Evolutionary conservation across 2,113 vertebrate genomes (phyloP).

Genomic region (Mesocricetus auratus): DNA sequence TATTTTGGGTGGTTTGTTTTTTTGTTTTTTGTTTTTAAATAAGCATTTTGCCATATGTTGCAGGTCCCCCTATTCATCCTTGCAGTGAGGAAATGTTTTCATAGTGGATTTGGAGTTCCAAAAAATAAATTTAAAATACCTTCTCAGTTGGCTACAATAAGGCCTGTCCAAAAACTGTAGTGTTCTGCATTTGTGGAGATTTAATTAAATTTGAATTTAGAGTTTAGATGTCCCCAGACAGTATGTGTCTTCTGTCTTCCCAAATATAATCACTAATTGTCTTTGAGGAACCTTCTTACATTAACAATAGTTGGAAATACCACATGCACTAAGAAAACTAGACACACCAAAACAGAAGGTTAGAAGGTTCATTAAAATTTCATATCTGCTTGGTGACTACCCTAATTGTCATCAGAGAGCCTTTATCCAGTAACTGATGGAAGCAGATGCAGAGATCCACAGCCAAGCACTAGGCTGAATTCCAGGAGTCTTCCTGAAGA

Average conservation of each 20-base stretch:
- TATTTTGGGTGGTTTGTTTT: not conserved
- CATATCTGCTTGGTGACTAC: not conserved
- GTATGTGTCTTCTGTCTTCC: not conserved
- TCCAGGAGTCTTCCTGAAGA: too few relatives aligned
- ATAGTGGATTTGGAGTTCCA: not conserved
- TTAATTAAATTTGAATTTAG: slow-evolving; percentile 5
- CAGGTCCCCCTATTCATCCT: not conserved
- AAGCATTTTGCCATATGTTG: not conserved
- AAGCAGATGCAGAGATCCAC: too few relatives aligned
- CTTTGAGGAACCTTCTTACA: not conserved
- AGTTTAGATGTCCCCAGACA: not conserved
- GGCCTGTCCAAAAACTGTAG: not conserved
- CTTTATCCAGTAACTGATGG: too few relatives aligned
- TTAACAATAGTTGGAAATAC: not conserved
- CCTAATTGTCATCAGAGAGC: too few relatives aligned
- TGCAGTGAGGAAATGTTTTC: not conserved
- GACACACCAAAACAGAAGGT: not conserved
- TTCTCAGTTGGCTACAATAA: not conserved
- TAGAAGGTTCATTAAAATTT: not conserved
- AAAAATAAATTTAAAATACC: not conserved
- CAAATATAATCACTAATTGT: not conserved
- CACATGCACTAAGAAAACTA: not conserved
- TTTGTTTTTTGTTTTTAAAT: not conserved
- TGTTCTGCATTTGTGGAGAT: not conserved
- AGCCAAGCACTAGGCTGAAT: too few relatives aligned